Conservation (phyloP, 2,888 invertebrate genomes). For the Brachynemurus nebulosus region DNA sequence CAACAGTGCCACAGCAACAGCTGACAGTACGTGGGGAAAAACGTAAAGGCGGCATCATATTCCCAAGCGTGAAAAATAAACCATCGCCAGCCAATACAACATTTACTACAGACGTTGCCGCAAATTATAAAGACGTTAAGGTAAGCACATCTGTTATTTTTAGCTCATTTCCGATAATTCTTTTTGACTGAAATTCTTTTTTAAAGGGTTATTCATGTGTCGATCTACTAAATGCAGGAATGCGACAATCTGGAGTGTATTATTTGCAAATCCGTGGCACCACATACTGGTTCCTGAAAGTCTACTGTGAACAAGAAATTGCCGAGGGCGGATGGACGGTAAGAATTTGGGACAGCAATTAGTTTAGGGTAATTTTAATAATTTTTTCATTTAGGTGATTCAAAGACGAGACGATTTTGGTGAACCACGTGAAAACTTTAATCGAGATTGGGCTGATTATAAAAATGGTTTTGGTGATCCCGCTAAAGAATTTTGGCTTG, state of each 20-base stretch:
- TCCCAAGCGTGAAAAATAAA: conserved; percentile 84
- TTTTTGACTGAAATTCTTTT: too few species aligned
- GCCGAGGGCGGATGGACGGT: conserved; percentile 92
- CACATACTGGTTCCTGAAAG: conserved; percentile 86
- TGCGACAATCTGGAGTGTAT: conserved; percentile 76
- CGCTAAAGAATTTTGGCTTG: conserved; percentile 81
- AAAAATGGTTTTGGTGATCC: conserved; percentile 89
- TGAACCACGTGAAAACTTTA: conserved; percentile 78
- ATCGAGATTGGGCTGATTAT: conserved; percentile 84
- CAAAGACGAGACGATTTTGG: conserved; percentile 82
- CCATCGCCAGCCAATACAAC: conserved; percentile 73
- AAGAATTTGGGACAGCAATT: conserved; percentile 29
- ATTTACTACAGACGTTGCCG: conserved; percentile 61
- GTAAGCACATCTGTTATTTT: conserved; percentile 37
- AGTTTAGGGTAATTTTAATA: conserved; percentile 7
- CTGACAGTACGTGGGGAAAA: conserved; percentile 25
- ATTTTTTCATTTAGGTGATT: conserved; percentile 50
- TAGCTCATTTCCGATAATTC: too few species aligned
- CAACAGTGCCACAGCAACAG: conserved; percentile 9
- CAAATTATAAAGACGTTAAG: conserved; percentile 69
- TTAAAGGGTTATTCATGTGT: conserved; percentile 84
- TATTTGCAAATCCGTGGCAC: conserved; percentile 83
- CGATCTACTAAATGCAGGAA: conserved; percentile 71
- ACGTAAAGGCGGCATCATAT: conserved; percentile 67
- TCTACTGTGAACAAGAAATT: conserved; percentile 77